A percentile compares a stretch with the other conserved stretches of the same genome.
Conservation (phyloP, 2,888 invertebrate species). For the Scaptomyza cyrtandrae region DNA sequence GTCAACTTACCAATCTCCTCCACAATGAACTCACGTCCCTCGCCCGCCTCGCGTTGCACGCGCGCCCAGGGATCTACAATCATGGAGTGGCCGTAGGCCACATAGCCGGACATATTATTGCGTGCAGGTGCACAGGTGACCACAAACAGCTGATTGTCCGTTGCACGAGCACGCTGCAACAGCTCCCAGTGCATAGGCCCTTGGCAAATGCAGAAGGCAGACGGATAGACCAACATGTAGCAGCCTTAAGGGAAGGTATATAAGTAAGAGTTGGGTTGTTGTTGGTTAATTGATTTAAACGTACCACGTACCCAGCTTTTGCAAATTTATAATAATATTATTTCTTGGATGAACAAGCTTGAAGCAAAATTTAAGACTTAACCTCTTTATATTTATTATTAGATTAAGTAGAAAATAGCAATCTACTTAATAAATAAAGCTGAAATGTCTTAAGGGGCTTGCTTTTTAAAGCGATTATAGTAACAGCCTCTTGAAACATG, state of each 20-base stretch:
- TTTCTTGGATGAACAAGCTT: neutral
- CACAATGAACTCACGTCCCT: constrained; percentile 89
- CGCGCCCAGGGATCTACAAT: constrained; percentile 92
- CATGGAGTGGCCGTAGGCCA: constrained; percentile 95
- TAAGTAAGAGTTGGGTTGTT: neutral
- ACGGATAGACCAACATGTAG: constrained; percentile 94
- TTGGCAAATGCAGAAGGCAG: constrained; percentile 88
- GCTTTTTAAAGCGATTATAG: no score
- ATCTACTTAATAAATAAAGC: neutral
- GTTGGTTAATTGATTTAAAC: neutral
- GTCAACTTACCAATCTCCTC: constrained; percentile 89
- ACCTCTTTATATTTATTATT: neutral
- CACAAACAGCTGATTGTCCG: constrained; percentile 95
- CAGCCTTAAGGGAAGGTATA: constrained; percentile 87
- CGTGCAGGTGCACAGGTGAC: constrained; percentile 94
- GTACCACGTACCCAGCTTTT: neutral
- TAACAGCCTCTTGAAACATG: no score
- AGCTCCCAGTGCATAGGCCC: constrained; percentile 97
- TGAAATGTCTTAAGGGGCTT: neutral
- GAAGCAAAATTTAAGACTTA: neutral
- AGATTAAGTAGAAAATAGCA: neutral
- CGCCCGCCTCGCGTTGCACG: constrained; percentile 89
- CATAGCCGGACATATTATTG: constrained; percentile 90
- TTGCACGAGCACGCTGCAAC: constrained; percentile 91
- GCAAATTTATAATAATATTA: neutral